phyloP scores from a whole-genome alignment of 2,888 invertebrate genomes.

The Nudaria mundana region DNA sequence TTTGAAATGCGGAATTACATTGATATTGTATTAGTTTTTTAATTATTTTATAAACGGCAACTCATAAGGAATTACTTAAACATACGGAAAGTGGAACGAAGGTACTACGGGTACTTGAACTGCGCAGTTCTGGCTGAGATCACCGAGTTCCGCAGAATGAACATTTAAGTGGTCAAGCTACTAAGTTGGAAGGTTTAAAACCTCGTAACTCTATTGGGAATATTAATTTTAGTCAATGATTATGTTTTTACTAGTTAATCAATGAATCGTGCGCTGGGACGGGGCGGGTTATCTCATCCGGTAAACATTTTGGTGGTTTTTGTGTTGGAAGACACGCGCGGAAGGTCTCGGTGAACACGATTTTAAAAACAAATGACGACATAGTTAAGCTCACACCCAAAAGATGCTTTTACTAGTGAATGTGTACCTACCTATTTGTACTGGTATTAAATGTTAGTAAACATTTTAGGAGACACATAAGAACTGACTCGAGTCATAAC shows the following conservation, averaged over 20 bases:
- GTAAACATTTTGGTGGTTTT: constrained; percentile 76
- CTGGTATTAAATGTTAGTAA: not conserved
- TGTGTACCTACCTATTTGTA: not conserved
- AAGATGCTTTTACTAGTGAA: constrained; percentile 29
- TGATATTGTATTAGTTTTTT: constrained; percentile 20
- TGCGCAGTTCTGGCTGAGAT: constrained; percentile 26
- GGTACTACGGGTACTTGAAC: constrained; percentile 22
- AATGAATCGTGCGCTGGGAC: constrained; percentile 73
- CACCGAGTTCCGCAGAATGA: constrained; percentile 27
- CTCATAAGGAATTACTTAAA: constrained; percentile 31
- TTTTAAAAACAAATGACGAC: constrained; percentile 67
- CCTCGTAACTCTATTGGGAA: constrained; percentile 55
- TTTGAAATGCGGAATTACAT: constrained; percentile 26
- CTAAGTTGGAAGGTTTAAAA: constrained; percentile 43
- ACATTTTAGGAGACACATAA: not conserved
- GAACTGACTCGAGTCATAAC: not conserved
- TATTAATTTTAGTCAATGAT: constrained; percentile 70
- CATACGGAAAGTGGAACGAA: constrained; percentile 25
- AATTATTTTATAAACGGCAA: constrained; percentile 27
- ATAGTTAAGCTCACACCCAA: constrained; percentile 31
- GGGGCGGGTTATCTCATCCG: constrained; percentile 78
- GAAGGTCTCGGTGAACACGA: constrained; percentile 76
- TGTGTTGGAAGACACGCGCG: constrained; percentile 59
- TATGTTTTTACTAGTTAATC: constrained; percentile 67
- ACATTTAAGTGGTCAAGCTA: constrained; percentile 30